Percentiles rank a stretch among this genome's conserved stretches.
These are phyloP conservation scores for Catharus bicknelli DNA, from an alignment of 2,113 vertebrate species.

Conservation along the genomic window DNA sequence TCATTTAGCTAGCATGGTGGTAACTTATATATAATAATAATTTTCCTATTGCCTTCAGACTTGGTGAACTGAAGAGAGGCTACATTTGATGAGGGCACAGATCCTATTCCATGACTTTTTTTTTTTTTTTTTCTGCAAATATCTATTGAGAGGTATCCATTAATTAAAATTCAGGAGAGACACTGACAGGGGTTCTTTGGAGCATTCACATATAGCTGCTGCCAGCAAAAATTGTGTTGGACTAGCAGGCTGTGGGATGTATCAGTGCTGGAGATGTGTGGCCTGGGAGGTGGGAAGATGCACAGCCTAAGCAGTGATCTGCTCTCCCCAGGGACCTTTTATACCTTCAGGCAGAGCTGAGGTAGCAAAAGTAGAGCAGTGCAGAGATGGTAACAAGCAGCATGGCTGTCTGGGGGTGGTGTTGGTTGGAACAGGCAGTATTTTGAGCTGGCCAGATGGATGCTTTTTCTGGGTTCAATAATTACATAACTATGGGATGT, in stretches of 20 bases:
- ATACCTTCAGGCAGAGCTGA: slow-evolving; percentile 29
- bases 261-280: background rate
- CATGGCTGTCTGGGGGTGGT: slow-evolving; percentile 21
- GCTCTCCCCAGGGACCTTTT: slow-evolving; percentile 6
- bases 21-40: background rate
- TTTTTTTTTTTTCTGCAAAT: background rate
- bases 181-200: background rate
- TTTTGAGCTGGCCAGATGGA: slow-evolving; percentile 58
- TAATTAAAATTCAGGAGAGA: slow-evolving; percentile 36
- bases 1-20: background rate
- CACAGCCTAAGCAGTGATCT: background rate
- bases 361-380: background rate
- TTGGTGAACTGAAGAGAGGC: background rate
- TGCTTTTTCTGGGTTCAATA: slow-evolving; percentile 58
- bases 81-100: background rate
- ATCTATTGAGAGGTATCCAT: background rate
- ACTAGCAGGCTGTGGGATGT: background rate
- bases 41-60: background rate
- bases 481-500: slow-evolving; percentile 34
- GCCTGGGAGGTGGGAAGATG: slow-evolving; percentile 34
- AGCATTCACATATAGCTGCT: background rate
- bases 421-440: slow-evolving; percentile 26
- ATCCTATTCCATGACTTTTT: background rate
- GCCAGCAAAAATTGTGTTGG: background rate
- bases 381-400: background rate